Conservation (phyloP, 2,888 invertebrate species). For the Philaethria dido region DNA sequence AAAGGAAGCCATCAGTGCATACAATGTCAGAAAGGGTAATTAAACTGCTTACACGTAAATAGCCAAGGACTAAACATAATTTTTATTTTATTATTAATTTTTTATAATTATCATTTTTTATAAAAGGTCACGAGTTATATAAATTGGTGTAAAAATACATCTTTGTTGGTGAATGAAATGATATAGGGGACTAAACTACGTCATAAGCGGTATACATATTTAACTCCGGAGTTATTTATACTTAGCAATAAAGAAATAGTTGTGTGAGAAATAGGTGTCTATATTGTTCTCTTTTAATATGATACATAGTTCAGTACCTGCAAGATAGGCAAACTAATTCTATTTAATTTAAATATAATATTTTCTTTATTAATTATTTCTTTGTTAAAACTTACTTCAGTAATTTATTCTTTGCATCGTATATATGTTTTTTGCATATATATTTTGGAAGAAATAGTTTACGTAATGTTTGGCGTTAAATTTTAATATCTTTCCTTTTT, state of each 20-base stretch:
- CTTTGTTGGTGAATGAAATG: background rate
- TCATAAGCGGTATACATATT: background rate
- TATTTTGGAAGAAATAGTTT: no score
- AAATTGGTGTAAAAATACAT: background rate
- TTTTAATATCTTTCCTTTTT: no score
- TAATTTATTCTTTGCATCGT: no score
- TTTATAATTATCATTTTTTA: slow-evolving; percentile 10
- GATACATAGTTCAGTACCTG: background rate
- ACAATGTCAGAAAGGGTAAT: slow-evolving; percentile 27
- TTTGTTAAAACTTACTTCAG: no score
- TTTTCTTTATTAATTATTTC: no score
- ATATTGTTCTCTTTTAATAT: no score
- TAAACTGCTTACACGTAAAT: slow-evolving; percentile 20
- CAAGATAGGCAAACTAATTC: background rate
- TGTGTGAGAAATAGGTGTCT: background rate
- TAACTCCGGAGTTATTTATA: slow-evolving; percentile 1
- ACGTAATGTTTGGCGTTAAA: no score
- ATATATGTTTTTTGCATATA: no score
- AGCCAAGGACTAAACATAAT: background rate
- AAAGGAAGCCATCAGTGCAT: slow-evolving; percentile 33
- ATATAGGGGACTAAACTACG: background rate
- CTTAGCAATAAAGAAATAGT: background rate
- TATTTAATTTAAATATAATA: no score
- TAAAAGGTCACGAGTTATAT: slow-evolving; percentile 1
- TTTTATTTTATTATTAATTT: background rate